These are phyloP conservation scores for Margarornis squamiger DNA, from an alignment of 2,797 vertebrate species.

Conservation along the genomic window DNA sequence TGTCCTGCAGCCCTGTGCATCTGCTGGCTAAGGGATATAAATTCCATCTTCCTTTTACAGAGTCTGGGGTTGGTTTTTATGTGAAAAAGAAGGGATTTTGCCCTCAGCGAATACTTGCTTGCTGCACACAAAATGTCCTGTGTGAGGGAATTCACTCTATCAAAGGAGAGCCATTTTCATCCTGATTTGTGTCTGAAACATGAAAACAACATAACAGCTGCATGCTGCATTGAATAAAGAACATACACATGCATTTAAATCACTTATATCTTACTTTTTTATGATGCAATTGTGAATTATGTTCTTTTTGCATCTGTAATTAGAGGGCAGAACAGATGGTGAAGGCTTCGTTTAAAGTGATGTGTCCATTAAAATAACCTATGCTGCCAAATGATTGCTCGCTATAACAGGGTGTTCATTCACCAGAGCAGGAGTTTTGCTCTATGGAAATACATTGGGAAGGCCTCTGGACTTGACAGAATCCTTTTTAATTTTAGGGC, in stretches of 20 bases:
- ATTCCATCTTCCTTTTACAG: constrained; percentile 8
- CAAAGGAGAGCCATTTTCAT: constrained; percentile 70
- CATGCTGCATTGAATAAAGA: constrained; percentile 83
- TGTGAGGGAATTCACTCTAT: constrained; percentile 59
- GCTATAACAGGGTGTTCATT: constrained; percentile 73
- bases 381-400: constrained; percentile 81
- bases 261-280: constrained; percentile 85
- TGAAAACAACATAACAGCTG: constrained; percentile 83
- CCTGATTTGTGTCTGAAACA: constrained; percentile 82
- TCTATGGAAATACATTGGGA: constrained; percentile 62
- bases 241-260: constrained; percentile 84
- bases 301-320: constrained; percentile 85
- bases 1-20: neutral
- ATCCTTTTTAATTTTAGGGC: constrained; percentile 74
- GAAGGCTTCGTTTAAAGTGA: constrained; percentile 82
- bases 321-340: constrained; percentile 85
- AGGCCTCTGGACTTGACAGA: constrained; percentile 74
- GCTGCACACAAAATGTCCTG: constrained; percentile 47
- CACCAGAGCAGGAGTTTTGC: constrained; percentile 67
- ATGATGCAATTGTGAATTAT: constrained; percentile 84
- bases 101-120: neutral
- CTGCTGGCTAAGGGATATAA: neutral
- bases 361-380: constrained; percentile 86
- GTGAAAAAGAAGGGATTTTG: constrained; percentile 30
- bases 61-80: neutral